Base-by-base conservation (phyloP, 2,113 vertebrate genomes). In the Carettochelys insculpta region DNA sequence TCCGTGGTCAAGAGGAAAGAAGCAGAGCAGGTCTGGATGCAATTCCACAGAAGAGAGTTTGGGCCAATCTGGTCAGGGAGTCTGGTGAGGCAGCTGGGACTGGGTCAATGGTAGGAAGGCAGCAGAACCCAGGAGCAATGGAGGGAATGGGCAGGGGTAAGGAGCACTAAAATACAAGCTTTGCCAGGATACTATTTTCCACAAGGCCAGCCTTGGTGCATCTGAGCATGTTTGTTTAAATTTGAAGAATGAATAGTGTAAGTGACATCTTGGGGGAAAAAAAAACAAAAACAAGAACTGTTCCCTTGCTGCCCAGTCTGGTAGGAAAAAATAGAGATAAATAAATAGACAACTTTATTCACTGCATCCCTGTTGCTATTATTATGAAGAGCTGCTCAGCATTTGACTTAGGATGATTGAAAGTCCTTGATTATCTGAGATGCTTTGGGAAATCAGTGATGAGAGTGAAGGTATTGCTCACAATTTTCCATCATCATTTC, bases 401-500 rank as follows among this genome's bases (percentile, higher is more conserved):
- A 12, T 50, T 25, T 1, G 45, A 14, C 53, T 75, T 89, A 53
- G 6, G 1, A 11, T 29, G 29, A 8, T 8, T 84, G 0, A 50
- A 27, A 11, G 4, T 4, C 24, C 29, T 41, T 76, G 0, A 1
- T 11, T 14, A 48, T 14, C 13, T 13, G 14, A 76, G 31, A 77
- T 5, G 31, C 0, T 16, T 16, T 78, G 52, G 29, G 17, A 68
- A 78, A 3, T 1, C 27, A 78, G 1, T 50, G 3, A 45, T 8
- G n/a, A 83, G 24, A 14, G 6, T 14, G 4, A 68, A 31, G 31
- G 3, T 51, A 8, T 25, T 38, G 34, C 61, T 43, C 56, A 56
- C 82, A 68, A 2, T 17, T 52, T 68, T 77, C 25, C 48, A 4
- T n/a, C 47, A 16, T 14, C 0, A 45, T 58, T 58, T 10, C 41